These are phyloP conservation scores for Antechinus stuartii DNA, from an alignment of 2,113 vertebrate genomes.

Conservation along the genomic window DNA sequence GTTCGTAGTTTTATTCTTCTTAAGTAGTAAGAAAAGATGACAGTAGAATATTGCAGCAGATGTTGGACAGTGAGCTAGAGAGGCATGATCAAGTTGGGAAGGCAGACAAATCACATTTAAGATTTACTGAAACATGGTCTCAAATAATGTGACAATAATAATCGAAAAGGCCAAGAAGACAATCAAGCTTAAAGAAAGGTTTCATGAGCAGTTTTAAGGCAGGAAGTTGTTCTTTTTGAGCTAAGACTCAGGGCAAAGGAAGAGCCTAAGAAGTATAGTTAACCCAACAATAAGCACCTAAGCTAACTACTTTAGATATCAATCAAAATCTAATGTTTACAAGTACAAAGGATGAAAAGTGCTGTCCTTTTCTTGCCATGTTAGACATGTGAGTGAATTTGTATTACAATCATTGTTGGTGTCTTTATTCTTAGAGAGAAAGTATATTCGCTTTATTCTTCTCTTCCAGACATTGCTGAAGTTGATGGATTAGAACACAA, in stretches of 20 bases:
- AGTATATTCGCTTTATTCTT: not conserved
- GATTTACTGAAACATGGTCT: conserved; percentile 8
- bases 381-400: not conserved
- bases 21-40: not conserved
- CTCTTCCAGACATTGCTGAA: not conserved
- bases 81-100: conserved; percentile 10
- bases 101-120: not conserved
- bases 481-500: not conserved
- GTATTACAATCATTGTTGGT: not conserved
- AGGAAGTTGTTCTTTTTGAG: conserved; percentile 16
- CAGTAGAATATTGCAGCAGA: not conserved
- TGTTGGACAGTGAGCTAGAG: not conserved
- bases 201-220: conserved; percentile 39
- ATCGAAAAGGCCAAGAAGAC: not conserved
- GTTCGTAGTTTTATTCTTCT: not conserved
- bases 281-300: not conserved
- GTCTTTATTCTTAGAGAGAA: not conserved
- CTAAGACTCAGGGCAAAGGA: conserved; percentile 18
- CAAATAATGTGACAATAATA: conserved; percentile 2
- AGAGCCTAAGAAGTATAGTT: conserved; percentile 23
- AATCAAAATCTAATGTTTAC: not conserved
- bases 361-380: conserved; percentile 1
- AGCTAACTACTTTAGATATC: conserved; percentile 5
- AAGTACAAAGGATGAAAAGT: not conserved
- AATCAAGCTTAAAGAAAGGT: not conserved